Base-by-base conservation (phyloP, 2,797 vertebrate species). In the Galagoides demidoff region DNA sequence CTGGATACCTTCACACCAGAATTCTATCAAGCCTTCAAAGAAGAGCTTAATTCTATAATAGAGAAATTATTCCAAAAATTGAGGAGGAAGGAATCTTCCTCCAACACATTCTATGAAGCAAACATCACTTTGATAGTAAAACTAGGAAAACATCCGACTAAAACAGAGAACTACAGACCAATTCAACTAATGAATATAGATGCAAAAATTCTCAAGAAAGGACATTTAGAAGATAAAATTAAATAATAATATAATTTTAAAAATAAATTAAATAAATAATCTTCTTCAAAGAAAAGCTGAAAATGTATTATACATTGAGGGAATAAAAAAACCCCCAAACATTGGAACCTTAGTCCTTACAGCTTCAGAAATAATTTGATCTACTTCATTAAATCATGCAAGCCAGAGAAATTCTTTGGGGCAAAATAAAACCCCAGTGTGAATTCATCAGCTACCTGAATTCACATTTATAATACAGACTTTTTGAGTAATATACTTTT, bases 401-500 rank as follows among this genome's bases (percentile, higher is more conserved):
- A 90, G 74, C 66, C 59, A 73, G 27, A 82, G 39, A 94, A 74
- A 17, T 66, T 95, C 63, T 87, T 64, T 52, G 77, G 81, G 49
- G 89, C 76, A 88, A 64, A 97, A 85, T 76, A 89, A 85, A 89
- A 61, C 68, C 10, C 73, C 74, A 45, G 27, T 64, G 49, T 66
- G 92, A 77, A 93, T 34, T 34, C 74, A 90, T 92, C 82, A 90
- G 55, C 93, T 73, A 94, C 70, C 74, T 94, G 52, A 93, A 83
- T 70, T 83, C 94, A 89, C 77, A 96, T 95, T 93, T 86, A 97
- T 96, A 96, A 97, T 92, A 96, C 85, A 96, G 52, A 90, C 64
- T 85, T 85, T 94, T 93, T 93, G 77, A 90, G 79, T 70, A 89
- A 90, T 94, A 86, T 22, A 78, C 89, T 92, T 95, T 85, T 96